Conservation (phyloP, 2,888 invertebrate genomes). For the Ennomos fuscantarius region DNA sequence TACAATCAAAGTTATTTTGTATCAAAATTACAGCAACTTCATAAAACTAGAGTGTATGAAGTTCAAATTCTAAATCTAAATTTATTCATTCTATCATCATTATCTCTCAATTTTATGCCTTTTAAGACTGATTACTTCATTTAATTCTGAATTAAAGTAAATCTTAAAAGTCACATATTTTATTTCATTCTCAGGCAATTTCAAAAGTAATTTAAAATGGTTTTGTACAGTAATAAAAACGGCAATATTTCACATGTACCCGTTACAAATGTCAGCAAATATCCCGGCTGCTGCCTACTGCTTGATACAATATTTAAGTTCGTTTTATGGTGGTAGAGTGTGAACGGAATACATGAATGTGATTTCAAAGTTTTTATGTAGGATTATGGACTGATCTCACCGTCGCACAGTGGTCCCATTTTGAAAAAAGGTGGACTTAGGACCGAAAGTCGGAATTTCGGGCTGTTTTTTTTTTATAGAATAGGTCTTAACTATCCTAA, state of each 20-base stretch:
- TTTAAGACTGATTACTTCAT: conserved; percentile 20
- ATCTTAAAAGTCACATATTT: conserved; percentile 26
- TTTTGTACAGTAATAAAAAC: conserved; percentile 28
- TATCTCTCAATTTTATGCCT: not conserved
- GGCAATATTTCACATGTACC: conserved; percentile 31
- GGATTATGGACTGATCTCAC: conserved; percentile 24
- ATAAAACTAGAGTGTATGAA: too few species aligned
- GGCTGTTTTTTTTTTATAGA: too few species aligned
- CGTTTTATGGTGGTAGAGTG: conserved; percentile 29
- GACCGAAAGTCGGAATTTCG: too few species aligned
- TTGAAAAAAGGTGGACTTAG: too few species aligned
- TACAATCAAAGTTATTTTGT: too few species aligned
- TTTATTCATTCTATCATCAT: not conserved
- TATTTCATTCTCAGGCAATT: conserved; percentile 23
- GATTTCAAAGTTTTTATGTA: conserved; percentile 18
- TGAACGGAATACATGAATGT: conserved; percentile 30
- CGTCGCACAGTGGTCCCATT: too few species aligned
- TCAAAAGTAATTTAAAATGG: conserved; percentile 33
- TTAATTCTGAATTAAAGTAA: conserved; percentile 20
- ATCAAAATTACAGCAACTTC: not conserved
- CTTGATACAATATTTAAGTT: conserved; percentile 32
- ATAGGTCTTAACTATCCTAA: too few species aligned
- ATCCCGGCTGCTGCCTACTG: conserved; percentile 26
- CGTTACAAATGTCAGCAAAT: conserved; percentile 32
- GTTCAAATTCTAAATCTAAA: too few species aligned